Evolutionary conservation across 2,888 invertebrate genomes (phyloP), one percentile per base, ranked within the genome.

Genomic region (Boloria selene): DNA sequence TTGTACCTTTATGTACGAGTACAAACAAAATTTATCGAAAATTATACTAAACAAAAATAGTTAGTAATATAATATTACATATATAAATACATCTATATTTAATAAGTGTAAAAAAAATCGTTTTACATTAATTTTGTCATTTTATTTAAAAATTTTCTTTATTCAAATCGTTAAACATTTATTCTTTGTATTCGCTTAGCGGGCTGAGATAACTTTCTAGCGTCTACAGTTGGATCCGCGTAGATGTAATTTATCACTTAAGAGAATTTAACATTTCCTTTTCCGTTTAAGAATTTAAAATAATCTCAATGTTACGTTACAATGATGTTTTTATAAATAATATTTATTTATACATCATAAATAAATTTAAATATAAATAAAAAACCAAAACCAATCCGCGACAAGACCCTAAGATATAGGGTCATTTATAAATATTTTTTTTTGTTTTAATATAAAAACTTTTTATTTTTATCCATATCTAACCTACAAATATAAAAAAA

Each of bases 221-320:
- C 54, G 54, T 59, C 62, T 68, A 49, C 53, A 55, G 55, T 47
- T 51, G 51, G 54, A 55, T 59, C 45, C 59, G 17, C 53, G 62
- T 62, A 60, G 65, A 68, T 53, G 65, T 68, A 68, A 68, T 68
- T 62, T 65, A 59, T 68, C 65, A 65, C 65, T 62, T 56, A 44
- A 54, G 14, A 45, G 51, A 65, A 65, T 65, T 60, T 44, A 44
- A 54, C 54, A 50, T 60, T 62, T 65, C 51, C 45, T 45, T 61
- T 52, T 49, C 51, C 49, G 17, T 47, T 45, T 38, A 17, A 14
- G 22, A 56, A 45, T 62, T 56, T 55, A 44, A 45, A 65, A 50
- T 61, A 22, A 38, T 59, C 13, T 44, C n/a, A 31, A 47, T 22
- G 0, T 60, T 16, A 22, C 47, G 14, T 47, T 17, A 16, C 49